Evolutionary conservation across 64 coral and sea anemone genomes (phyloP).

Genomic region (Porites australiensis): DNA sequence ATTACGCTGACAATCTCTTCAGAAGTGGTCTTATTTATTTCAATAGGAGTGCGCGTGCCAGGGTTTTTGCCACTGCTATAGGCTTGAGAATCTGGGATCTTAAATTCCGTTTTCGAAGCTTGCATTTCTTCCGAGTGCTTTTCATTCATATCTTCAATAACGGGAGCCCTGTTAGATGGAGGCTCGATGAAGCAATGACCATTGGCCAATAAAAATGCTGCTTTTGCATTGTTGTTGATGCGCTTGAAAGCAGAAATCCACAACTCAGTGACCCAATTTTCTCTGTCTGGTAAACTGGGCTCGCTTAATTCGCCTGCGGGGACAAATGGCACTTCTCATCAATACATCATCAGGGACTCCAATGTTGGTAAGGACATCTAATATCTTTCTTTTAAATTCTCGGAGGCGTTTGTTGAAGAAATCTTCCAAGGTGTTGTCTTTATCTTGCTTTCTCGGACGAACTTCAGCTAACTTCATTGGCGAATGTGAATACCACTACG

Average conservation of each 20-base stretch:
- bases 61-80: too few relatives aligned
- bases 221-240: background rate
- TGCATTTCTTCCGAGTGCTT: too few relatives aligned
- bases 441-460: background rate
- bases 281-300: constrained; percentile 35
- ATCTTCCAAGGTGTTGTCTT: background rate
- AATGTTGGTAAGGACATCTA: background rate
- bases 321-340: constrained; percentile 19
- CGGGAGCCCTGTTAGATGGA: too few relatives aligned
- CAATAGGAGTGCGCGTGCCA: too few relatives aligned
- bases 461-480: constrained; percentile 21
- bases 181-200: background rate
- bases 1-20: too few relatives aligned
- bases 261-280: constrained; percentile 34
- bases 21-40: too few relatives aligned
- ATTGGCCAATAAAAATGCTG: background rate
- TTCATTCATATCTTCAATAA: too few relatives aligned
- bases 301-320: constrained; percentile 27
- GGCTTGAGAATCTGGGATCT: too few relatives aligned
- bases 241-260: constrained; percentile 50
- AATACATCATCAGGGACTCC: background rate
- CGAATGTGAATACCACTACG: constrained; percentile 55
- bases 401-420: background rate
- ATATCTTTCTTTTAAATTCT: constrained; percentile 1
- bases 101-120: too few relatives aligned